Evolutionary conservation across 2,797 vertebrate genomes (phyloP).

Genomic region (Tenualosa ilisha): DNA sequence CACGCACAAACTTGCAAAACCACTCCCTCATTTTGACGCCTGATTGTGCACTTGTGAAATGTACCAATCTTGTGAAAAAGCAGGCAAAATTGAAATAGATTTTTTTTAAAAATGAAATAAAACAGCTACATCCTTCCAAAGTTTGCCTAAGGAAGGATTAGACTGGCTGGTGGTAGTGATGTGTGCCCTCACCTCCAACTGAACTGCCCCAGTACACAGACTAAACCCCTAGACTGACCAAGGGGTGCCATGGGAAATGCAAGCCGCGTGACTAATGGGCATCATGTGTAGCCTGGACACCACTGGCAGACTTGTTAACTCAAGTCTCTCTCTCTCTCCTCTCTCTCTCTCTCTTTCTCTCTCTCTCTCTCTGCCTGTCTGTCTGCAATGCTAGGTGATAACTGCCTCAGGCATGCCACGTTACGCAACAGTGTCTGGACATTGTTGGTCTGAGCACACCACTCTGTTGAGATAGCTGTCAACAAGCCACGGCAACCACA

Average conservation of each 20-base stretch:
- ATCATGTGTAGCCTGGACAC: slow-evolving; percentile 11
- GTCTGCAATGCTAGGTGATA: slow-evolving; percentile 43
- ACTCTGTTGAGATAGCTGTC: background rate
- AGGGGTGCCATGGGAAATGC: slow-evolving; percentile 9
- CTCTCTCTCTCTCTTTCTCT: background rate
- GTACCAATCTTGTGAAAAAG: too few species aligned
- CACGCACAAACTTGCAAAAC: background rate
- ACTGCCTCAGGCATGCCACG: slow-evolving; percentile 42
- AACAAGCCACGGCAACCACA: background rate
- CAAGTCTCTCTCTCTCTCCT: background rate
- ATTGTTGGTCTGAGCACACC: background rate
- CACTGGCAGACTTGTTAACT: background rate
- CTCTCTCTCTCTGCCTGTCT: background rate
- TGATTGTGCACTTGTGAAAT: too few species aligned
- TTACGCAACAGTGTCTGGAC: slow-evolving; percentile 50
- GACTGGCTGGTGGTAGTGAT: background rate
- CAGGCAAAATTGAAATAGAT: too few species aligned
- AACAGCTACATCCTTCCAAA: background rate
- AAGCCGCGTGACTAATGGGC: background rate
- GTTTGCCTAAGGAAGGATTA: background rate
- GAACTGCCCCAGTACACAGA: background rate
- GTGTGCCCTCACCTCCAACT: background rate
- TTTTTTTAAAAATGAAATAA: too few species aligned
- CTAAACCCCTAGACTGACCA: slow-evolving; percentile 28
- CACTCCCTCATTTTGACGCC: too few species aligned